Percentiles rank a stretch among this genome's conserved stretches.
Conservation (phyloP, 2,113 vertebrate species). For the Otolemur garnettii region DNA sequence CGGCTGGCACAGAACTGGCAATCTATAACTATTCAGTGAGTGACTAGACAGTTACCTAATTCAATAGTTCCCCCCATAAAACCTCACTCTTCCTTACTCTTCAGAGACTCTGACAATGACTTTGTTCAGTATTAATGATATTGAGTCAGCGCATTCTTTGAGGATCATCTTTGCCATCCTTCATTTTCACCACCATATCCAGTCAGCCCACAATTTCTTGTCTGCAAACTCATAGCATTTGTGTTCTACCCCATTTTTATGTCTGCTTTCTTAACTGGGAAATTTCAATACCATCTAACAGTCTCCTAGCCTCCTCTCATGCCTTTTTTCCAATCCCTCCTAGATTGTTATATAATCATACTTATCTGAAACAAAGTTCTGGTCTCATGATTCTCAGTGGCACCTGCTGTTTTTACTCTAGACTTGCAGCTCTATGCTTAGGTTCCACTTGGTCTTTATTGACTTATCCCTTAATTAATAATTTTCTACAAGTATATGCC, state of each 20-base stretch:
- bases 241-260: not conserved
- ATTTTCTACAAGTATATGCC: not conserved
- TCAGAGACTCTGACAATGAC: not conserved
- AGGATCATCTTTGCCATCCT: not conserved
- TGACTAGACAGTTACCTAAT: not conserved
- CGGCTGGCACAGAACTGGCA: not conserved
- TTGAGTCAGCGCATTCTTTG: not conserved
- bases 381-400: not conserved
- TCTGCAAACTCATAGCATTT: not conserved
- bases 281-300: not conserved
- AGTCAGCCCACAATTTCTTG: not conserved
- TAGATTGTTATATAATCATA: not conserved
- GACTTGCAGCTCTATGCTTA: not conserved
- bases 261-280: not conserved
- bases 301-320: not conserved
- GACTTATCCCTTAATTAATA: not conserved
- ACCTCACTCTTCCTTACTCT: not conserved
- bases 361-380: not conserved
- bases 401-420: not conserved
- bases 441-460: not conserved
- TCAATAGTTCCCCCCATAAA: not conserved
- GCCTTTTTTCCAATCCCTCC: not conserved
- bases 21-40: not conserved
- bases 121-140: constrained; percentile 5
- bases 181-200: not conserved